Evolutionary conservation across 2,797 vertebrate genomes (phyloP), one percentile per base, ranked within the genome.

Genomic region (Poeciliopsis turneri): DNA sequence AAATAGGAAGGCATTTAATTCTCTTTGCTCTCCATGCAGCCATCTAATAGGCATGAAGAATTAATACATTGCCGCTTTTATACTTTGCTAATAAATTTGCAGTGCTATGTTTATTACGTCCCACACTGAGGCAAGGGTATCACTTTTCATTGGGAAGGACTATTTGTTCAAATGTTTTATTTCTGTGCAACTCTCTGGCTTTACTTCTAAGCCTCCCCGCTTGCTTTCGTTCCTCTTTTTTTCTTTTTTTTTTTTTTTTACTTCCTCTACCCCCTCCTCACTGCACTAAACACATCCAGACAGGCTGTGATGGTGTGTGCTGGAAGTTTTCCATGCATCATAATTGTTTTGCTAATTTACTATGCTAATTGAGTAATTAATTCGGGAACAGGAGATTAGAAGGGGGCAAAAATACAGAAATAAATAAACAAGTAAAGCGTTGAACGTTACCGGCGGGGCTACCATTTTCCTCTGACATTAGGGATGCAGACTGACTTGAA

Each of bases 301-400:
- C 87, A 82, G 88, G 87, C 86, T 90, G 86, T 88, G 90, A 92
- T 92, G 90, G 90, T 89, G 90, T 83, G 86, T 69, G 90, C 93
- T 96, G 96, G 95, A 96, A 95, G 91, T 95, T 95, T 94, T 95
- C 96, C 96, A 96, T 96, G 95, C 95, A 95, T 96, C 95, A 96
- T 96, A 96, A 96, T 96, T 93, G 93, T 96, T 96, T 94, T 82
- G 92, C 95, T 96, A 95, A 96, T 96, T 96, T 94, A 92, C 94
- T 96, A 96, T 96, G 95, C 95, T 96, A 96, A 96, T 96, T 95
- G 95, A 95, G 94, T 95, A 95, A 96, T 96, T 96, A 96, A 96
- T 95, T 96, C 92, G 88, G 93, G 93, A 96, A 95, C 93, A 95
- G 93, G 94, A 95, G 95, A 95, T 96, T 95, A 95, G 95, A 95